These are phyloP conservation scores for Dryas iulia DNA, from an alignment of 1,140 invertebrate genomes.

Conservation along the genomic window DNA sequence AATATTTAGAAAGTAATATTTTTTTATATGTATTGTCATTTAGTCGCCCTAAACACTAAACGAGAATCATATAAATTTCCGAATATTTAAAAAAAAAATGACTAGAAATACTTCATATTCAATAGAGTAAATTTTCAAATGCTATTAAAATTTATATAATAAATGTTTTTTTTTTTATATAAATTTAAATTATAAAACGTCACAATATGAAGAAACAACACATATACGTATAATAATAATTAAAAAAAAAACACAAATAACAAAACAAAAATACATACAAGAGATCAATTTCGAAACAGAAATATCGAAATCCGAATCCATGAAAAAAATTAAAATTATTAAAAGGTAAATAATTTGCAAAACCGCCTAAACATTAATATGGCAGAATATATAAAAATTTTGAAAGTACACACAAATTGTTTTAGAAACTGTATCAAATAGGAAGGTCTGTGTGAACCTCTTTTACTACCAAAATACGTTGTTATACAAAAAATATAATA, in stretches of 20 bases:
- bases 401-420: conserved; percentile 11
- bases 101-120: conserved; percentile 16
- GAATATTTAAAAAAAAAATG: conserved; percentile 37
- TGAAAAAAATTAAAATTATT: background rate
- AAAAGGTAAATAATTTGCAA: no score
- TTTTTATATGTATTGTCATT: conserved; percentile 78
- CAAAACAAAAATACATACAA: background rate
- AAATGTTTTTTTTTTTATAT: no score
- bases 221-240: no score
- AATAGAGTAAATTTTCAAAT: background rate
- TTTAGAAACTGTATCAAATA: background rate
- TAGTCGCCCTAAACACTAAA: conserved; percentile 78
- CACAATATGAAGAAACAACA: background rate
- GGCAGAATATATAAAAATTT: conserved; percentile 2
- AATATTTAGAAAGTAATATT: conserved; percentile 63
- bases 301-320: conserved; percentile 12
- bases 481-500: no score
- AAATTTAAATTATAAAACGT: conserved; percentile 2
- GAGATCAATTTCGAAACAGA: conserved; percentile 23
- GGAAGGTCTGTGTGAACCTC: background rate
- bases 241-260: background rate
- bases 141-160: background rate
- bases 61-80: conserved; percentile 71
- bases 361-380: background rate
- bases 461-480: no score